phyloP scores from a whole-genome alignment of 2,797 vertebrate genomes.

The Amblyopsis hoosieri region DNA sequence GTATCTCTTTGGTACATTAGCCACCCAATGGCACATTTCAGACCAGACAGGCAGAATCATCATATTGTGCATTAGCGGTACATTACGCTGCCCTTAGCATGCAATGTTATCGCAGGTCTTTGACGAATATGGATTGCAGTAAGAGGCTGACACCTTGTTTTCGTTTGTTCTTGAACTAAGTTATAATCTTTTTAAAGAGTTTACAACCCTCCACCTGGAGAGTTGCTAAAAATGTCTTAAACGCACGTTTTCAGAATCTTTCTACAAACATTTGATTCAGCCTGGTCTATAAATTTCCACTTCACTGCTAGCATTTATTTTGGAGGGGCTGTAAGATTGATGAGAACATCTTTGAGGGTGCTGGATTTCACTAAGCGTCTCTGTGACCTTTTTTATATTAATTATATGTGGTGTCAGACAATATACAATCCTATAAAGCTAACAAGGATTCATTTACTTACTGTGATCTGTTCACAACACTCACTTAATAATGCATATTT shows the following conservation, averaged over 20 bases:
- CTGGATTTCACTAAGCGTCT: not conserved
- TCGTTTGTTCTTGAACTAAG: slow-evolving; percentile 2
- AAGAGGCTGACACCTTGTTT: slow-evolving; percentile 13
- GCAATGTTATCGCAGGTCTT: slow-evolving; percentile 45
- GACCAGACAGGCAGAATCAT: slow-evolving; percentile 36
- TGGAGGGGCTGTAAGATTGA: slow-evolving; percentile 12
- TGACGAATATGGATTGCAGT: slow-evolving; percentile 45
- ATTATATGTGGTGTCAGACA: slow-evolving; percentile 24
- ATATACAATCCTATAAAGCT: slow-evolving; percentile 49
- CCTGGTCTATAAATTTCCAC: too few relatives aligned
- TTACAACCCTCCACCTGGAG: not conserved
- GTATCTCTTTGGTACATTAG: slow-evolving; percentile 57
- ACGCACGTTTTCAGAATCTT: not conserved
- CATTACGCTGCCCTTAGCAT: slow-evolving; percentile 54
- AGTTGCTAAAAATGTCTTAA: not conserved
- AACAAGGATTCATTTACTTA: slow-evolving; percentile 64
- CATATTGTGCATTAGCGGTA: slow-evolving; percentile 53
- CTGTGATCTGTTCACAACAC: slow-evolving; percentile 40
- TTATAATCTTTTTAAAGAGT: not conserved
- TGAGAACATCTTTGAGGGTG: slow-evolving; percentile 9
- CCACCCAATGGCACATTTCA: slow-evolving; percentile 39
- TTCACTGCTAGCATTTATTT: not conserved
- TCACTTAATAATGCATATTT: slow-evolving; percentile 57
- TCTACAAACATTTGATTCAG: too few relatives aligned
- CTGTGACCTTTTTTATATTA: slow-evolving; percentile 23